Conservation (phyloP, 2,888 invertebrate genomes). For the Polymixis flavicincta region DNA sequence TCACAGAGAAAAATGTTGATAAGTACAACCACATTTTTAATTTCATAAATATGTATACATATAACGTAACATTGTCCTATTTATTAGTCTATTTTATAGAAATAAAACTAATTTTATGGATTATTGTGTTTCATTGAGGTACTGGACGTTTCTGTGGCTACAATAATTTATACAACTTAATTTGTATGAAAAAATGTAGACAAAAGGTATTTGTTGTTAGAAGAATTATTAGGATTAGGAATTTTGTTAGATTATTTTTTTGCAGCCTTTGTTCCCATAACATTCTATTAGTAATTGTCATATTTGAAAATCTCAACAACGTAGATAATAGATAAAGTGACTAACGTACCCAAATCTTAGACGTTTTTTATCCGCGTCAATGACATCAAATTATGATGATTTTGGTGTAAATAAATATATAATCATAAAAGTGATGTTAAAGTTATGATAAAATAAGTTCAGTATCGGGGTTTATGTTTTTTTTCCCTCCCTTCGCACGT, state of each 20-base stretch:
- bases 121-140: constrained; percentile 48
- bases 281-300: neutral
- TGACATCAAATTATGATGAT: too few relatives aligned
- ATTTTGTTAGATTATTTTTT: neutral
- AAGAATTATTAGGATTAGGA: constrained; percentile 4
- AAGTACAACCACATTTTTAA: neutral
- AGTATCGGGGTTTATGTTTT: too few relatives aligned
- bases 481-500: too few relatives aligned
- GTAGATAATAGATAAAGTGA: neutral
- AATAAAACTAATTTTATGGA: constrained; percentile 37
- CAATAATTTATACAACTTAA: constrained; percentile 35
- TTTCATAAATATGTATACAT: constrained; percentile 26
- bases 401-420: too few relatives aligned
- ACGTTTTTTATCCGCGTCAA: too few relatives aligned
- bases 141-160: constrained; percentile 14
- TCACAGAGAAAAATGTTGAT: constrained; percentile 10
- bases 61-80: constrained; percentile 16
- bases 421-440: too few relatives aligned
- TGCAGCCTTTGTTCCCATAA: constrained; percentile 1
- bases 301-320: neutral
- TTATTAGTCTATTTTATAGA: constrained; percentile 34
- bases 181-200: constrained; percentile 26
- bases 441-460: too few relatives aligned
- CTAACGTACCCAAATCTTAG: neutral
- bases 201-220: constrained; percentile 23